A percentile compares a stretch with the other conserved stretches of the same genome.
Conservation (phyloP, 2,797 vertebrate genomes). For the Lindbergichthys nudifrons region DNA sequence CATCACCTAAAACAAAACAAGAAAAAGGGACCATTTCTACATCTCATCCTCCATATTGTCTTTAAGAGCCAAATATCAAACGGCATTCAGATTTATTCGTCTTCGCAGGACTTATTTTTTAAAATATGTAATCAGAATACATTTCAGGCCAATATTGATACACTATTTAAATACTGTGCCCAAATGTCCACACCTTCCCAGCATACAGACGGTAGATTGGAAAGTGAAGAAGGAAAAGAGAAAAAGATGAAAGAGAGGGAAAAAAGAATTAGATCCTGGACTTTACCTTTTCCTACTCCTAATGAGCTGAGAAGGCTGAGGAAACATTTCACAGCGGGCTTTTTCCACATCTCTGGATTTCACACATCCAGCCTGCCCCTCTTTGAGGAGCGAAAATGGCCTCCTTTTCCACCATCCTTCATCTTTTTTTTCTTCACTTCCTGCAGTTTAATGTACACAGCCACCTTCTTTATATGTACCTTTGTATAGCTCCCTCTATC, state of each 20-base stretch:
- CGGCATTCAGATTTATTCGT: background rate
- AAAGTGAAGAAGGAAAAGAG: conserved; percentile 2
- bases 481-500: conserved; percentile 56
- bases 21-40: conserved; percentile 22
- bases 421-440: conserved; percentile 20
- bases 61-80: background rate
- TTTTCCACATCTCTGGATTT: conserved; percentile 62
- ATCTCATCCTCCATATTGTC: background rate
- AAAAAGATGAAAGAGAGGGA: conserved; percentile 42
- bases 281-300: conserved; percentile 59
- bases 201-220: background rate
- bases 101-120: background rate
- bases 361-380: conserved; percentile 28
- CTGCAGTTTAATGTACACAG: conserved; percentile 20
- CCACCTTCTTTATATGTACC: conserved; percentile 31
- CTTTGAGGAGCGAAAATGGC: conserved; percentile 27
- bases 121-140: background rate
- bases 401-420: background rate
- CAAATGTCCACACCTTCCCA: background rate
- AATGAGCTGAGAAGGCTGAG: conserved; percentile 60
- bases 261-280: conserved; percentile 32
- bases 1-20: conserved; percentile 84
- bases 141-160: background rate
- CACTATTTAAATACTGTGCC: background rate
- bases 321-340: conserved; percentile 50